These are phyloP conservation scores for Tachyglossus aculeatus DNA, from an alignment of 2,797 vertebrate genomes.

Conservation along the genomic window DNA sequence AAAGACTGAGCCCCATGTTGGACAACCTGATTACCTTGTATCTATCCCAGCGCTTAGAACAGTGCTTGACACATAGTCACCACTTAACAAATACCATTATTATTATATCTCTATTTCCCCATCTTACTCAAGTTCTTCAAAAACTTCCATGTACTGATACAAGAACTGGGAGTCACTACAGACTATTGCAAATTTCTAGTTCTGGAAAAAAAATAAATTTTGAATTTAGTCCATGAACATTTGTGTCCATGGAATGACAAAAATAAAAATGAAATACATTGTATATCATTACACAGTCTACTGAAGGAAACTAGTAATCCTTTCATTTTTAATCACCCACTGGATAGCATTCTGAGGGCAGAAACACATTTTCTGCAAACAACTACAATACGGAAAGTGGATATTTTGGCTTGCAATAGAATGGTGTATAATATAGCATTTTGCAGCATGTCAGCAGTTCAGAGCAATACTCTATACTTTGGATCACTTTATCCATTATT, in stretches of 20 bases:
- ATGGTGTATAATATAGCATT: slow-evolving; percentile 34
- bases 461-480: slow-evolving; percentile 51
- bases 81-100: too few species aligned
- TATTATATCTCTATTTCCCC: too few species aligned
- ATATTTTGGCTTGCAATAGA: slow-evolving; percentile 56
- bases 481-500: slow-evolving; percentile 56
- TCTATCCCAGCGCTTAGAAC: too few species aligned
- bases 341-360: slow-evolving; percentile 21
- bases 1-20: too few species aligned
- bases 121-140: too few species aligned
- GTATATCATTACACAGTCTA: background rate
- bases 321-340: slow-evolving; percentile 41
- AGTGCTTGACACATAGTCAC: too few species aligned
- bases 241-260: slow-evolving; percentile 4
- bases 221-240: slow-evolving; percentile 21
- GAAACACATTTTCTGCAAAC: slow-evolving; percentile 37
- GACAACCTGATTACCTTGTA: too few species aligned
- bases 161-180: too few species aligned
- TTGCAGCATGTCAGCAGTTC: slow-evolving; percentile 57
- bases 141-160: too few species aligned
- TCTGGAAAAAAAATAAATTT: slow-evolving; percentile 3
- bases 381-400: slow-evolving; percentile 8
- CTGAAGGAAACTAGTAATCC: slow-evolving; percentile 15
- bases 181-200: background rate
- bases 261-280: slow-evolving; percentile 23